phyloP scores from a whole-genome alignment of 1,140 invertebrate genomes.

The Temnothorax longispinosus region DNA sequence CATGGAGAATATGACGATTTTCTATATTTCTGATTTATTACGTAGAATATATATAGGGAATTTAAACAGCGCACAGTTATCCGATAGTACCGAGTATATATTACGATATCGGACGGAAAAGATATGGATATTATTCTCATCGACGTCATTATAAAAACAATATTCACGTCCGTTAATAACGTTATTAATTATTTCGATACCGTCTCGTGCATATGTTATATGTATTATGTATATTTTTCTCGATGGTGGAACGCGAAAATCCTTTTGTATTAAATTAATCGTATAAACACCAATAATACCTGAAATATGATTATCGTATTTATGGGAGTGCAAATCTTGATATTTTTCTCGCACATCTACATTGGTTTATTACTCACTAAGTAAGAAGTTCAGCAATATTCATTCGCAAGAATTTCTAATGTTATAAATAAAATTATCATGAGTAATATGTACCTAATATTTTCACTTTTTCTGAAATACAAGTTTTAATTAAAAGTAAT shows the following conservation, averaged over 20 bases:
- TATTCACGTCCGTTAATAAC: slow-evolving; percentile 42
- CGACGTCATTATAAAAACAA: slow-evolving; percentile 55
- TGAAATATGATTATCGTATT: slow-evolving; percentile 13
- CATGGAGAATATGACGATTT: not conserved
- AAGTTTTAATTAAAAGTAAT: not conserved
- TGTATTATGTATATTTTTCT: slow-evolving; percentile 8
- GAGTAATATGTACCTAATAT: not conserved
- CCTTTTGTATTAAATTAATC: slow-evolving; percentile 29
- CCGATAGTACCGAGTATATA: slow-evolving; percentile 38
- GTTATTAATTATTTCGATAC: slow-evolving; percentile 57
- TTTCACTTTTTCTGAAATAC: not conserved
- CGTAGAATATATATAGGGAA: slow-evolving; percentile 30
- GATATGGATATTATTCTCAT: slow-evolving; percentile 38
- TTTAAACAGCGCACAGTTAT: slow-evolving; percentile 47
- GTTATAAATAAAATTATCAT: not conserved
- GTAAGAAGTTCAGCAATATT: not conserved
- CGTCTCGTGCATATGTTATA: not conserved
- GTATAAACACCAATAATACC: not conserved
- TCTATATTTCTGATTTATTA: slow-evolving; percentile 49
- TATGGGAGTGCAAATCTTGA: not conserved
- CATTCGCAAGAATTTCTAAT: not conserved
- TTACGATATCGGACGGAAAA: slow-evolving; percentile 25
- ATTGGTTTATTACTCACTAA: not conserved
- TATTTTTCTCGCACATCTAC: not conserved
- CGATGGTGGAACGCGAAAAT: not conserved